Conservation (phyloP, 2,113 vertebrate genomes). For the Seriola rivoliana region DNA sequence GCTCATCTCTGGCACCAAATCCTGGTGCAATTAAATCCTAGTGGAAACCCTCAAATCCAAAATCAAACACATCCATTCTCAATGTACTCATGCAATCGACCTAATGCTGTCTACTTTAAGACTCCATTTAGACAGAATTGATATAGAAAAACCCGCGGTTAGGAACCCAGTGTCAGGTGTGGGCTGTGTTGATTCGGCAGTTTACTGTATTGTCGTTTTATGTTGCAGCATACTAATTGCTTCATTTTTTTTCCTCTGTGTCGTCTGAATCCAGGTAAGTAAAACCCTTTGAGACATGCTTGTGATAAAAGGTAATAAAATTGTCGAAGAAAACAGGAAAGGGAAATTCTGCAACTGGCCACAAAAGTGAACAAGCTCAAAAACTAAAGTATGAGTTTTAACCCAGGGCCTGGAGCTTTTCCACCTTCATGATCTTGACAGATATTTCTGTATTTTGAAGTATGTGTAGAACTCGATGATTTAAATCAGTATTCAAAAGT, state of each 20-base stretch:
- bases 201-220: slow-evolving; percentile 5
- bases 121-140: neutral
- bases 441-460: neutral
- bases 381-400: neutral
- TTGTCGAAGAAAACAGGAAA: neutral
- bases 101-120: slow-evolving; percentile 1
- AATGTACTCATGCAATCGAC: neutral
- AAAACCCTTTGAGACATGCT: neutral
- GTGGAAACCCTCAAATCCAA: slow-evolving; percentile 35
- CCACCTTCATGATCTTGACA: neutral
- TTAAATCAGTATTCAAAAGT: too few relatives aligned
- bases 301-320: neutral
- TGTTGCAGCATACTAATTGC: slow-evolving; percentile 22
- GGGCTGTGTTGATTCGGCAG: neutral
- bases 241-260: neutral
- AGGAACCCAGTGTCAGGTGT: neutral
- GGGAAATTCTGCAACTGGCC: neutral
- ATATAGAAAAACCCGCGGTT: slow-evolving; percentile 1
- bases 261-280: neutral
- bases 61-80: slow-evolving; percentile 45
- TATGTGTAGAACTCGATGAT: too few relatives aligned
- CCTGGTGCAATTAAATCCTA: slow-evolving; percentile 35
- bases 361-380: neutral
- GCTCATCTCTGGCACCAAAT: slow-evolving; percentile 48
- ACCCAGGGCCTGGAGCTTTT: neutral